phyloP scores from a whole-genome alignment of 2,797 vertebrate genomes.

The Hozukius guyotensis region DNA sequence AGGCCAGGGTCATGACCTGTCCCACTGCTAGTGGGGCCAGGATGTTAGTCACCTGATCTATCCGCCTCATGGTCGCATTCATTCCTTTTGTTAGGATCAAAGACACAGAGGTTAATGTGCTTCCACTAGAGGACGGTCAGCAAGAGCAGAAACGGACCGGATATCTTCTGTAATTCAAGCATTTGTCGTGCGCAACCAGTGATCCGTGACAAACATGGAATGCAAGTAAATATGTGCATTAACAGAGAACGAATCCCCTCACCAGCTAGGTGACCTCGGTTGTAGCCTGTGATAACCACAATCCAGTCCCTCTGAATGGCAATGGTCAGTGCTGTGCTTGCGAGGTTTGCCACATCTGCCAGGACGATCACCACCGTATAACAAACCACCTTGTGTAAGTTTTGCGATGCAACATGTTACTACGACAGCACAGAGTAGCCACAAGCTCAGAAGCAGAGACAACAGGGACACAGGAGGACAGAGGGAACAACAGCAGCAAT shows the following conservation, averaged over 20 bases:
- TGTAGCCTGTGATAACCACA: constrained; percentile 83
- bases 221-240: not conserved
- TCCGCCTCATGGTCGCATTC: constrained; percentile 82
- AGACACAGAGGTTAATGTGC: constrained; percentile 55
- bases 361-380: constrained; percentile 84
- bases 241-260: constrained; percentile 43
- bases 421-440: constrained; percentile 80
- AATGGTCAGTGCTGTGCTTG: constrained; percentile 81
- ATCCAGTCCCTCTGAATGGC: constrained; percentile 86
- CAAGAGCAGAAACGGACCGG: not conserved
- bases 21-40: constrained; percentile 85
- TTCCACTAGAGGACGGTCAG: constrained; percentile 8
- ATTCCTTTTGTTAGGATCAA: constrained; percentile 78
- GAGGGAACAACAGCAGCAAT: constrained; percentile 56
- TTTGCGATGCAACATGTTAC: constrained; percentile 87
- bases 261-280: constrained; percentile 81
- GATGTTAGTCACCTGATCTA: constrained; percentile 87
- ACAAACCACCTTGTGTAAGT: constrained; percentile 84
- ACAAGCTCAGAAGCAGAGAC: constrained; percentile 74
- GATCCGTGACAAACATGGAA: not conserved
- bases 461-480: constrained; percentile 59
- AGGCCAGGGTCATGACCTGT: constrained; percentile 86
- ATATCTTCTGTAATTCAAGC: not conserved
- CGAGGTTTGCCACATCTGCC: constrained; percentile 85
- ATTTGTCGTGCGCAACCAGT: not conserved